Conservation (phyloP, 2,113 vertebrate species). For the Aramus guarauna region DNA sequence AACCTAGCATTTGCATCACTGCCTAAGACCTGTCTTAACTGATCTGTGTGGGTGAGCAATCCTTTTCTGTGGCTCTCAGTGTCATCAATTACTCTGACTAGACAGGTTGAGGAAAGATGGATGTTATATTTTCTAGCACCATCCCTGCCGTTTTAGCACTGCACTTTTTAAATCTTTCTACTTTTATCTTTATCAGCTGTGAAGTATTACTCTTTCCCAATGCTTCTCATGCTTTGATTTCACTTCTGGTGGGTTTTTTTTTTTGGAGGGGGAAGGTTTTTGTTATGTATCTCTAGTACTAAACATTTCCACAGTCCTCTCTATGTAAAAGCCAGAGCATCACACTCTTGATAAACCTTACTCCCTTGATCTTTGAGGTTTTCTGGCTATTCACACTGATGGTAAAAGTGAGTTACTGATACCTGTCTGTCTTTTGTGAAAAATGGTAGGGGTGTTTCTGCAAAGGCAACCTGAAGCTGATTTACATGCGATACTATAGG, state of each 20-base stretch:
- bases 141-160: not conserved
- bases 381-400: not conserved
- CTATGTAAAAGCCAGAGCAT: not conserved
- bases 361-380: not conserved
- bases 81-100: not conserved
- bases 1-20: not conserved
- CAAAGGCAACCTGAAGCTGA: not conserved
- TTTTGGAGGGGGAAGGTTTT: not conserved
- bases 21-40: not conserved
- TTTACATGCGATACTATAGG: rapidly evolving
- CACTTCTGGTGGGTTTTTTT: not conserved
- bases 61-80: not conserved
- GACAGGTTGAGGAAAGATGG: not conserved
- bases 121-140: not conserved
- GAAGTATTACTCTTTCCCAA: not conserved
- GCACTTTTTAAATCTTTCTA: not conserved
- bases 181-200: slow-evolving; percentile 32
- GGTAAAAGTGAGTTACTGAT: not conserved
- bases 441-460: not conserved
- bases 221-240: slow-evolving; percentile 3
- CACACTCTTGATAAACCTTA: not conserved
- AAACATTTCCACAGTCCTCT: not conserved
- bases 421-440: not conserved
- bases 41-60: not conserved
- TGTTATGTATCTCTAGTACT: not conserved